Conservation (phyloP, 2,113 vertebrate genomes). For the Petaurus breviceps region DNA sequence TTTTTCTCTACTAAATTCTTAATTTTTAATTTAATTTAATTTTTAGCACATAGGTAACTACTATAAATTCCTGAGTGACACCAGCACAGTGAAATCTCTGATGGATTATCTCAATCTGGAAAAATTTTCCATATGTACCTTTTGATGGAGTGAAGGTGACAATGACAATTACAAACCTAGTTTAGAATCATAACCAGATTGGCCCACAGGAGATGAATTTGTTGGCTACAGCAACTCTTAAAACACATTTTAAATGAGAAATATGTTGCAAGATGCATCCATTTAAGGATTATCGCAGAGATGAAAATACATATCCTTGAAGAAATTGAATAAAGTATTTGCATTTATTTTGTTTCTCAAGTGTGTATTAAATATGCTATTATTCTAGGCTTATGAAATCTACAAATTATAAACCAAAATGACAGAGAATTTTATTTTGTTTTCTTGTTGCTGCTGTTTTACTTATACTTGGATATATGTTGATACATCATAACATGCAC, state of each 20-base stretch:
- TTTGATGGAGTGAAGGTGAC: neutral
- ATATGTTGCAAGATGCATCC: neutral
- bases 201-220: neutral
- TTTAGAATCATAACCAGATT: neutral
- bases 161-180: neutral
- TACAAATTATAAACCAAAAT: slow-evolving; percentile 41
- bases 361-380: slow-evolving; percentile 6
- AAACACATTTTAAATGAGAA: neutral
- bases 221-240: neutral
- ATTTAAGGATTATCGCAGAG: neutral
- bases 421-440: slow-evolving; percentile 2
- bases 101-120: neutral
- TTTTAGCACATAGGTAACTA: neutral
- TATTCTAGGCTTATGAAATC: neutral
- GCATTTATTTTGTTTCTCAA: neutral
- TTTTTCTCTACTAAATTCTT: neutral
- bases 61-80: neutral
- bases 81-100: neutral
- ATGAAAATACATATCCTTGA: neutral
- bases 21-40: neutral
- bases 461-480: slow-evolving; percentile 18
- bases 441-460: neutral
- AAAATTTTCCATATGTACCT: neutral
- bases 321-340: neutral
- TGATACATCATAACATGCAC: neutral